Base-by-base conservation (phyloP, 2,888 invertebrate genomes). In the Mesorhabditis sp. region DNA sequence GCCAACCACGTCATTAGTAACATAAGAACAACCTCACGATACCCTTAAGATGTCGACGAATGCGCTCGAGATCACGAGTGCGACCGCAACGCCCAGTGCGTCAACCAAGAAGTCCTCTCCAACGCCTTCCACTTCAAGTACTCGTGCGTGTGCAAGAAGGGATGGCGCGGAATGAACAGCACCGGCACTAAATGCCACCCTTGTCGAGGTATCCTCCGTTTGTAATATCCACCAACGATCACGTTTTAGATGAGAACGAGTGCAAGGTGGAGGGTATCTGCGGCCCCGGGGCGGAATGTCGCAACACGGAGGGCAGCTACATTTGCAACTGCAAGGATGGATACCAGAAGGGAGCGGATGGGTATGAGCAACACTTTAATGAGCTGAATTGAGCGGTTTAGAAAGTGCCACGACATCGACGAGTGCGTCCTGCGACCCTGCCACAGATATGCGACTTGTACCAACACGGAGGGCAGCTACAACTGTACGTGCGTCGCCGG, bases 311-410 rank as follows among this genome's bases (percentile, higher is more conserved):
- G 7, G 58, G 58, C 7, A 50, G 58, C n/a, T 50, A 50, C n/a
- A 50, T 50, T 50, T 50, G 58, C n/a, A 50, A 50, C 7, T 50
- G 58, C 58, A 50, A 50, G n/a, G 58, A 50, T 50, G 58, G 58
- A 10, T 50, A 50, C n/a, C 58, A 50, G 2, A 50, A 50, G n/a
- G 58, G 58, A 2, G 10, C 58, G 1, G 58, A 50, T 50, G 58
- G 58, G 58, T 50, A n/a, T 50, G 10, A 2, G n/a, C 7, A 50
- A 13, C 58, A 13, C 7, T 2, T 50, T n/a, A 50, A 50, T n/a
- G 7, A 13, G 6, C 50, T 50, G 50, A 50, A 50, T 50, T 50
- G 50, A 50, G 13, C 50, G 13, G 13, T 50, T 50, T 50, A 50
- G 58, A 13, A 50, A 50, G 2, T 50, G 58, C n/a, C 10, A 13